Base-by-base conservation (phyloP, 2,888 invertebrate genomes). In the Cantharis flavilabris region DNA sequence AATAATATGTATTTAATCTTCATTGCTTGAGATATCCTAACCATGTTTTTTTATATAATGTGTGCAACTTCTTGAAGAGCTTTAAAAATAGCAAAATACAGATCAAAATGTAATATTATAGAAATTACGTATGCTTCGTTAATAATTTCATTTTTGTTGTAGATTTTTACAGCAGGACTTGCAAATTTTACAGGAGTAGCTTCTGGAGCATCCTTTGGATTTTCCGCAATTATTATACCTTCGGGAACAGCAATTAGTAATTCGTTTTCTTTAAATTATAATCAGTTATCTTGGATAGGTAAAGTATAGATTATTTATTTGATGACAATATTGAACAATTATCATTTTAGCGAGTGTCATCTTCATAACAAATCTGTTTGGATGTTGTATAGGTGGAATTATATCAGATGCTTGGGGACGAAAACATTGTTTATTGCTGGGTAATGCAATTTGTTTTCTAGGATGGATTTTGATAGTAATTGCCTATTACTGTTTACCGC, bases 291-390 rank as follows among this genome's bases (percentile, higher is more conserved):
- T 49, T 49, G 49, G 49, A 49, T 49, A 49, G 49, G 49, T 49
- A 49, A 7, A 88, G 84, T 23, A n/a, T n/a, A n/a, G 0, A 49
- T n/a, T n/a, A 49, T 49, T n/a, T 49, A 7, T 49, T 49, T 49
- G 1, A 13, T 13, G 13, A 33, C n/a, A n/a, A 33, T 3, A 33
- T n/a, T 49, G n/a, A 49, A 49, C 3, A n/a, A 7, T 7, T n/a
- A 30, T 30, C 5, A 49, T 67, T 67, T 67, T 23, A 67, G 65
- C 65, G 0, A 67, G 65, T 67, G 11, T 26, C 65, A 26, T 67
- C 20, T 23, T 7, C 5, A 4, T 67, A 67, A 67, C 65, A n/a
- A 23, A 67, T 67, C 13, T 26, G 4, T 3, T 67, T 7, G 65
- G 65, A 23, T 67, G 16, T 26, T 3, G 20, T 10, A n/a, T 26